Conservation (phyloP, 2,888 invertebrate genomes). For the Cepaea hortensis region DNA sequence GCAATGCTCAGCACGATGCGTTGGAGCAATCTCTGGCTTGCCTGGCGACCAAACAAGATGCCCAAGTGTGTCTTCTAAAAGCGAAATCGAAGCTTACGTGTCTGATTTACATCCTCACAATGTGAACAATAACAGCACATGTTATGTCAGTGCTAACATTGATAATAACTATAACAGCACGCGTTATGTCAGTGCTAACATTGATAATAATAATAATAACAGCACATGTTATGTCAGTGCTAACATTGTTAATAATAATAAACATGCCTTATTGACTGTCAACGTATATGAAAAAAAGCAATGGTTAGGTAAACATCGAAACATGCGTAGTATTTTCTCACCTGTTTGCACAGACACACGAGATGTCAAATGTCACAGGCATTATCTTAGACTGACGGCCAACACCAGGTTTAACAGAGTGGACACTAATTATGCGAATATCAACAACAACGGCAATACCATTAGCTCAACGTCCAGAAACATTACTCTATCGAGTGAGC, state of each 20-base stretch:
- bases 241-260: background rate
- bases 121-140: background rate
- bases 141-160: background rate
- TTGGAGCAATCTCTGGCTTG: background rate
- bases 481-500: background rate
- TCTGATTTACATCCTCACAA: background rate
- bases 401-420: background rate
- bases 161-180: background rate
- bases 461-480: background rate
- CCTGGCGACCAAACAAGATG: background rate
- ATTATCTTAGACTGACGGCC: too few relatives aligned
- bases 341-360: too few relatives aligned
- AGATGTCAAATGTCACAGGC: too few relatives aligned
- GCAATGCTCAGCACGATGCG: background rate
- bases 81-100: background rate
- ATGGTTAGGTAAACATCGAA: too few relatives aligned
- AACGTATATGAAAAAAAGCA: too few relatives aligned
- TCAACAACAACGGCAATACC: constrained; percentile 29
- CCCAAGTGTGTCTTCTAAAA: background rate
- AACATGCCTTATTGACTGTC: background rate
- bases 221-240: background rate
- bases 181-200: background rate
- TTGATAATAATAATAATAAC: background rate
- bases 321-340: too few relatives aligned
- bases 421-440: background rate